phyloP scores from a whole-genome alignment of 1,140 invertebrate species.

The Cyclina sinensis region DNA sequence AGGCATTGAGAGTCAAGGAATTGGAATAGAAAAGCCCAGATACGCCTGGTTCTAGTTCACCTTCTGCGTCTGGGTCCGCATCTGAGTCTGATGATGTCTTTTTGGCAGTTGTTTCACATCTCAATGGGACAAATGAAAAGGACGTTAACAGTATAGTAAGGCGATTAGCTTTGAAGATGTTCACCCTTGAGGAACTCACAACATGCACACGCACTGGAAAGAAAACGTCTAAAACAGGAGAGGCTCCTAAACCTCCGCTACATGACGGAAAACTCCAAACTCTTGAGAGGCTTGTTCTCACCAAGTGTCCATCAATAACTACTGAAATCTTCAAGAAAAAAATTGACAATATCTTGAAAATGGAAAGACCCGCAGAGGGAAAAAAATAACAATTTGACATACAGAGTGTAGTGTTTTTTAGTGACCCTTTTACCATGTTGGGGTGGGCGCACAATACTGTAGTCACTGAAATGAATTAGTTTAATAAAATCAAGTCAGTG shows the following conservation, averaged over 20 bases:
- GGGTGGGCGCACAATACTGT: background rate
- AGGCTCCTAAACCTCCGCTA: background rate
- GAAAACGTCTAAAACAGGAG: background rate
- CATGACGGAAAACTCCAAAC: background rate
- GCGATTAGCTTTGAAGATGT: background rate
- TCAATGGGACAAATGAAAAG: background rate
- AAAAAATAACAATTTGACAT: too few species aligned
- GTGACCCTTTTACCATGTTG: too few species aligned
- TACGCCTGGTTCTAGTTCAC: too few species aligned
- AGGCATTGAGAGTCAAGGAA: background rate
- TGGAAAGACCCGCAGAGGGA: background rate
- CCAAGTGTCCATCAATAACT: background rate
- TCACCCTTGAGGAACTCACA: background rate
- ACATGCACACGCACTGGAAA: background rate
- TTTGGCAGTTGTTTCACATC: background rate
- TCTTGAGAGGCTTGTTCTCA: background rate
- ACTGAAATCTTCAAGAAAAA: conserved; percentile 19
- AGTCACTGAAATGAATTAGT: background rate
- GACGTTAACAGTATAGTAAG: background rate
- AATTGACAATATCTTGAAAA: conserved; percentile 3
- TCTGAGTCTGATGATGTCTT: too few species aligned
- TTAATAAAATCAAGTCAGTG: too few species aligned
- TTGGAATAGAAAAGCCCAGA: background rate
- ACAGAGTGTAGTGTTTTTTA: too few species aligned
- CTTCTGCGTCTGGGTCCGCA: too few species aligned